These are phyloP conservation scores for Furcifer pardalis DNA, from an alignment of 2,797 vertebrate genomes.

Conservation along the genomic window DNA sequence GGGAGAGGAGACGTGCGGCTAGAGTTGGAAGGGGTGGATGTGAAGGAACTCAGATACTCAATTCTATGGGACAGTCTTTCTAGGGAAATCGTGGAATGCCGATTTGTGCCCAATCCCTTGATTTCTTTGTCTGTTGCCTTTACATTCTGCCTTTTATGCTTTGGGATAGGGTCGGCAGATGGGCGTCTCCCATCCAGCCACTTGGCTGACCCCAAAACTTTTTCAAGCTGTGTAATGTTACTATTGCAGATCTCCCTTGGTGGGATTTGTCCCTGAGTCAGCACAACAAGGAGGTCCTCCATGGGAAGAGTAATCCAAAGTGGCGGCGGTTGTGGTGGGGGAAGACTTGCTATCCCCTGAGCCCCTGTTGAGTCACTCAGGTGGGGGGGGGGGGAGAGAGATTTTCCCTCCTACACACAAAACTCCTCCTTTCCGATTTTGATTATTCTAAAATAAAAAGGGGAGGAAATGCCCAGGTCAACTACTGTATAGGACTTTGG, in stretches of 20 bases:
- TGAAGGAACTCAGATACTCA: neutral
- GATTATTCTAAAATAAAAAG: no score
- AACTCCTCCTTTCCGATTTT: no score
- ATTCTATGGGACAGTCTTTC: neutral
- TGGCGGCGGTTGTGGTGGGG: no score
- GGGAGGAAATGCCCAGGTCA: no score
- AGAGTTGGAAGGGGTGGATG: neutral
- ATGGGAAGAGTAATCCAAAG: no score
- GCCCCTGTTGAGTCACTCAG: neutral
- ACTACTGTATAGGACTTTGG: neutral
- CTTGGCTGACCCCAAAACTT: neutral
- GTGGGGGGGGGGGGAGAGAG: no score
- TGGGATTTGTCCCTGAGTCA: neutral
- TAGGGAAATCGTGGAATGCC: neutral
- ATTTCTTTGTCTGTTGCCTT: neutral
- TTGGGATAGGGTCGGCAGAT: neutral
- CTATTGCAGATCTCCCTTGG: neutral
- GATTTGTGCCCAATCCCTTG: neutral
- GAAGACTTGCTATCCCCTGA: neutral
- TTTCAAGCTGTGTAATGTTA: neutral
- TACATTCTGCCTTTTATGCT: neutral
- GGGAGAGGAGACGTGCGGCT: no score
- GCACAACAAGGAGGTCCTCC: neutral
- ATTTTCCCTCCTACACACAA: neutral
- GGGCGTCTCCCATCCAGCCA: neutral